A percentile compares a stretch with the other conserved stretches of the same genome.
These are phyloP conservation scores for Lasioglossum oenotherae DNA, from an alignment of 2,888 invertebrate species.

Conservation along the genomic window DNA sequence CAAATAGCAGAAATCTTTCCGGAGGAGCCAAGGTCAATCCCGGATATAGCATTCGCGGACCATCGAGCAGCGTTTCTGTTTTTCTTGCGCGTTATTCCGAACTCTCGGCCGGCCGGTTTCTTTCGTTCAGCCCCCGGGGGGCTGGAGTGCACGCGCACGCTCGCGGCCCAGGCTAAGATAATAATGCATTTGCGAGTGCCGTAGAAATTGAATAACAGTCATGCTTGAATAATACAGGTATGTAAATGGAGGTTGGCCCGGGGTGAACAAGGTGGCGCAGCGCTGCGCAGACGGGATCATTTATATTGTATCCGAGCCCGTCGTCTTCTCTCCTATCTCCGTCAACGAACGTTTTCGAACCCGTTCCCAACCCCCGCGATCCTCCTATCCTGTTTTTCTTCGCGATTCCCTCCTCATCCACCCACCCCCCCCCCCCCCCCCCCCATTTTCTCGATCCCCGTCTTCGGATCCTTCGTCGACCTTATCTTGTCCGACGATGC, in stretches of 20 bases:
- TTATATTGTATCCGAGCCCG: slow-evolving; percentile 80
- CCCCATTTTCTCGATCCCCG: not conserved
- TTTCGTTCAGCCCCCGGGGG: slow-evolving; percentile 5
- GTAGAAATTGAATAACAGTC: slow-evolving; percentile 82
- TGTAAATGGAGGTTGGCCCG: slow-evolving; percentile 77
- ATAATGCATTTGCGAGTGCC: slow-evolving; percentile 80
- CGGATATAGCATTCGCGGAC: slow-evolving; percentile 20
- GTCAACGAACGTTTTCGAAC: slow-evolving; percentile 43
- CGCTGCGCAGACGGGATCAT: slow-evolving; percentile 77
- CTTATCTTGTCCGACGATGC: slow-evolving; percentile 14
- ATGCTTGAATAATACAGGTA: slow-evolving; percentile 83
- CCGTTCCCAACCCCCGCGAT: not conserved
- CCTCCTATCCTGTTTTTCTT: slow-evolving; percentile 9
- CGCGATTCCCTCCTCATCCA: not conserved
- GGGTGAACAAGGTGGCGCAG: slow-evolving; percentile 50
- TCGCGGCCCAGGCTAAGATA: slow-evolving; percentile 70
- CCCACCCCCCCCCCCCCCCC: not conserved
- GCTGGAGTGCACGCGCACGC: slow-evolving; percentile 12
- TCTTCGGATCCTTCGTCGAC: slow-evolving; percentile 4
- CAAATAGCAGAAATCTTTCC: slow-evolving; percentile 50
- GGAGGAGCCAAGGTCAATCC: slow-evolving; percentile 54
- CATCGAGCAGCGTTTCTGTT: slow-evolving; percentile 23
- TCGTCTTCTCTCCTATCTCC: slow-evolving; percentile 63
- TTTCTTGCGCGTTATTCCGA: slow-evolving; percentile 23
- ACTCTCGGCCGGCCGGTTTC: slow-evolving; percentile 1